These are phyloP conservation scores for Gambusia holbrooki DNA, from an alignment of 2,113 vertebrate species.

Conservation along the genomic window DNA sequence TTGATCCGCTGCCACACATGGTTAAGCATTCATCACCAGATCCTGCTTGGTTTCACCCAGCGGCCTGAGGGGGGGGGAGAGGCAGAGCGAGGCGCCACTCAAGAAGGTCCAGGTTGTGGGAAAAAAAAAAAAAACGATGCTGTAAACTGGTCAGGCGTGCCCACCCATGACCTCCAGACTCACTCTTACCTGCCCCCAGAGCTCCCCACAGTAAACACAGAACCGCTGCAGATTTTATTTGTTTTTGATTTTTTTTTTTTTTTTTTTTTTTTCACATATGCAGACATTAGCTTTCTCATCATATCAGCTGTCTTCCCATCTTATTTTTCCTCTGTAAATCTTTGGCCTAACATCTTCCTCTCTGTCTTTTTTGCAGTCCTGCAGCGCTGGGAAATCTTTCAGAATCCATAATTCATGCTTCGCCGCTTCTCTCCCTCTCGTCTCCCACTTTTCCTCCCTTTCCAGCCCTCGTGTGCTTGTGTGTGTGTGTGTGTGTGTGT, in stretches of 20 bases:
- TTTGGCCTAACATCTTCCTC: constrained; percentile 25
- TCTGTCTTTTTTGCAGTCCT: constrained; percentile 46
- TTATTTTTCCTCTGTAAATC: constrained; percentile 22
- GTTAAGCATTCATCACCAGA: constrained; percentile 74
- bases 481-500: constrained; percentile 15
- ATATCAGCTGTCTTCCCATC: constrained; percentile 14
- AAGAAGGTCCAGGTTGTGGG: constrained; percentile 42
- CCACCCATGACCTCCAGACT: constrained; percentile 22
- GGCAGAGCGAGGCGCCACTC: not conserved
- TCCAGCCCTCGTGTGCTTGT: constrained; percentile 28
- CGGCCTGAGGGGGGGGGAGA: constrained; percentile 29
- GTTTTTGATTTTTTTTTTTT: not conserved
- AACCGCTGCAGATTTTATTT: not conserved
- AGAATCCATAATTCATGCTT: constrained; percentile 78
- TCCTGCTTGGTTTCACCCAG: constrained; percentile 48
- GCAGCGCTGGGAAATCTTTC: constrained; percentile 77
- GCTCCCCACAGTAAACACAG: constrained; percentile 25
- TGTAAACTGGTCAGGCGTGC: constrained; percentile 49
- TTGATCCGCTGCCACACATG: constrained; percentile 66
- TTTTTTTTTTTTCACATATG: constrained; percentile 12
- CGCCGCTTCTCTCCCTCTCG: constrained; percentile 57
- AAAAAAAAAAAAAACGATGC: constrained; percentile 39
- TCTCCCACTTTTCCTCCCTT: constrained; percentile 55
- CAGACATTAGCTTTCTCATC: constrained; percentile 38
- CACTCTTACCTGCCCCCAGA: constrained; percentile 30